These are phyloP conservation scores for Rachycentron canadum DNA, from an alignment of 2,797 vertebrate species.

Conservation along the genomic window DNA sequence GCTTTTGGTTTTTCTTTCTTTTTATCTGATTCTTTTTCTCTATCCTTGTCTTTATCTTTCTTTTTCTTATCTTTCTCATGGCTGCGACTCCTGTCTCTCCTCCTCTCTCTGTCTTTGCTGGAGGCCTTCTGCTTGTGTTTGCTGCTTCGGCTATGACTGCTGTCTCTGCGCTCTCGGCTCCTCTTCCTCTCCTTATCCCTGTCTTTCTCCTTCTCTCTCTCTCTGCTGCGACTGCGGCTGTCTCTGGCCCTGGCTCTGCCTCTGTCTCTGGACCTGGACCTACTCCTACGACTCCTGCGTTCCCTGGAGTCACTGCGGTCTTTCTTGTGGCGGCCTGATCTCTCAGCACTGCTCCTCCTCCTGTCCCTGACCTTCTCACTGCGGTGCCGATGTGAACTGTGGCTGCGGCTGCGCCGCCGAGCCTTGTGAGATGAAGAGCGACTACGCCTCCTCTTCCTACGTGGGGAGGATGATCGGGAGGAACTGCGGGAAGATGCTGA, in stretches of 20 bases:
- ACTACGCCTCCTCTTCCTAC: constrained; percentile 92
- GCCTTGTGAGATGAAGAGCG: constrained; percentile 90
- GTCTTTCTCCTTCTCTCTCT: constrained; percentile 90
- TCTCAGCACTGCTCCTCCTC: constrained; percentile 89
- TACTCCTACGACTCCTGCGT: constrained; percentile 85
- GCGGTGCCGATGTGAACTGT: constrained; percentile 90
- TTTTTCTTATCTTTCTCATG: constrained; percentile 94
- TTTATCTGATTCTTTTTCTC: constrained; percentile 85
- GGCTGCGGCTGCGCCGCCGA: constrained; percentile 92
- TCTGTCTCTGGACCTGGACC: constrained; percentile 89
- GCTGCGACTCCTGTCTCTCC: constrained; percentile 90
- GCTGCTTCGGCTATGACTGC: constrained; percentile 88
- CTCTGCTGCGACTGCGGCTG: constrained; percentile 89
- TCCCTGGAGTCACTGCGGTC: constrained; percentile 90
- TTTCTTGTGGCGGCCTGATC: constrained; percentile 88
- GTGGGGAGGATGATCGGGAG: constrained; percentile 92
- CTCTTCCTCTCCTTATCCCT: constrained; percentile 91
- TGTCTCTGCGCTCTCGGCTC: constrained; percentile 88
- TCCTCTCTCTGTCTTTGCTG: constrained; percentile 92
- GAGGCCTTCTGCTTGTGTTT: constrained; percentile 94
- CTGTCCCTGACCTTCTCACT: constrained; percentile 90
- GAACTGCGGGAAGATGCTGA: constrained; percentile 93
- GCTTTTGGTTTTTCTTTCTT: constrained; percentile 87
- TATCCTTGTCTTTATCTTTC: constrained; percentile 87
- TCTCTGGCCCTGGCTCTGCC: constrained; percentile 84